Conservation (phyloP, 2,888 invertebrate species). For the Helobdella robusta region DNA sequence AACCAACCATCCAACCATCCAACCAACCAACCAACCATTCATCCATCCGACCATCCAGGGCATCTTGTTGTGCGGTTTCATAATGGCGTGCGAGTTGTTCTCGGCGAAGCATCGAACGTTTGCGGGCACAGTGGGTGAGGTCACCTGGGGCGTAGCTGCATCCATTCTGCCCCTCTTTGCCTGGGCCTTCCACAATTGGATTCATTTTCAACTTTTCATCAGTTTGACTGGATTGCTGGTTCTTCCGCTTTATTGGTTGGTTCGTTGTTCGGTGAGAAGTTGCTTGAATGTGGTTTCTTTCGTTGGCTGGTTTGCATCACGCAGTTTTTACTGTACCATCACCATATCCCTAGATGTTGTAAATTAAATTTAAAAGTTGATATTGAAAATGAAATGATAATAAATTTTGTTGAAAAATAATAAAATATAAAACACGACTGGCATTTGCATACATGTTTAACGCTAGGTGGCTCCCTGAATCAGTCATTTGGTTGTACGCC, state of each 20-base stretch:
- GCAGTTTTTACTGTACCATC: not conserved
- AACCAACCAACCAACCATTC: not conserved
- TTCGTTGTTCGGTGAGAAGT: not conserved
- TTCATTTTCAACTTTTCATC: constrained; percentile 34
- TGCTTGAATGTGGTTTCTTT: not conserved
- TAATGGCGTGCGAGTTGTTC: constrained; percentile 37
- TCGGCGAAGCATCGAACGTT: constrained; percentile 36
- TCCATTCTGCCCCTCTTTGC: constrained; percentile 35
- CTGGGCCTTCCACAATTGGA: constrained; percentile 37
- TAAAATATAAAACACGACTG: no score
- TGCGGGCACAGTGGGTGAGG: constrained; percentile 33
- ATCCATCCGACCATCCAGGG: constrained; percentile 29
- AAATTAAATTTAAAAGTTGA: no score
- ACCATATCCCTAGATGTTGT: not conserved
- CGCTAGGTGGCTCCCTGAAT: constrained; percentile 36
- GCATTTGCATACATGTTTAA: no score
- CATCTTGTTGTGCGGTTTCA: constrained; percentile 34
- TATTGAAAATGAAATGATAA: no score
- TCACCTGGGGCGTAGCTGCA: constrained; percentile 35
- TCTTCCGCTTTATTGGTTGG: constrained; percentile 34
- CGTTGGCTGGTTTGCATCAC: not conserved
- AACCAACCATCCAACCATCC: not conserved
- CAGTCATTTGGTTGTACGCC: constrained; percentile 35
- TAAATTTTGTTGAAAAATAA: no score
- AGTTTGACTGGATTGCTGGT: constrained; percentile 30